phyloP scores from a whole-genome alignment of 2,888 invertebrate genomes.

The Pantelozetes paolii region DNA sequence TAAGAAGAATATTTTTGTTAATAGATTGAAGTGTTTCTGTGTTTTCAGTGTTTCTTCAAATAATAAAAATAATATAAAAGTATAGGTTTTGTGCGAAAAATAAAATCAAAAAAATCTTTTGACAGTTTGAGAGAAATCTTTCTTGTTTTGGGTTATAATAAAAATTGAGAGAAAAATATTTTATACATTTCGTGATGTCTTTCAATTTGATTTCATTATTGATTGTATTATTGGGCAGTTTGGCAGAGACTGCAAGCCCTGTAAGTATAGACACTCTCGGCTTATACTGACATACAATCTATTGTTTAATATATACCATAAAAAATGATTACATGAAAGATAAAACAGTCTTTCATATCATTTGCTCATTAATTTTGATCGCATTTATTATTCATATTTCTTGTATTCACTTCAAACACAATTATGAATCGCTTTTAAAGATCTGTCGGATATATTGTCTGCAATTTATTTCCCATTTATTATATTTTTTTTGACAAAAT shows the following conservation, averaged over 20 bases:
- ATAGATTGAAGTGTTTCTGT: too few relatives aligned
- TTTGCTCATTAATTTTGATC: constrained; percentile 18
- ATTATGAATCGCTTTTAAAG: constrained; percentile 1
- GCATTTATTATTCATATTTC: constrained; percentile 28
- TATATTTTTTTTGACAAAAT: background rate
- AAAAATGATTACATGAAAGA: constrained; percentile 22
- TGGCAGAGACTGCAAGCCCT: background rate
- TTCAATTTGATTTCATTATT: constrained; percentile 33
- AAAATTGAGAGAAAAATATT: background rate
- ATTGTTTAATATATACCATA: background rate
- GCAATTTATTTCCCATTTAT: constrained; percentile 14
- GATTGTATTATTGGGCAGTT: constrained; percentile 23
- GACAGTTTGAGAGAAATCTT: background rate
- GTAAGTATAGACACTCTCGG: constrained; percentile 12
- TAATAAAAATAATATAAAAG: background rate
- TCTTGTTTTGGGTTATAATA: background rate
- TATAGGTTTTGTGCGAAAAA: background rate
- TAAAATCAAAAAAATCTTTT: background rate
- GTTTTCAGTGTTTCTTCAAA: background rate
- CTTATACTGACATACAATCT: constrained; percentile 3
- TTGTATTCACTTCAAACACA: background rate
- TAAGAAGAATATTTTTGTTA: too few relatives aligned
- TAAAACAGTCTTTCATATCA: background rate
- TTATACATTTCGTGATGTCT: constrained; percentile 18
- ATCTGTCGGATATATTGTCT: background rate